Evolutionary conservation across 2,113 vertebrate genomes (phyloP).

Genomic region (Sylvia atricapilla): DNA sequence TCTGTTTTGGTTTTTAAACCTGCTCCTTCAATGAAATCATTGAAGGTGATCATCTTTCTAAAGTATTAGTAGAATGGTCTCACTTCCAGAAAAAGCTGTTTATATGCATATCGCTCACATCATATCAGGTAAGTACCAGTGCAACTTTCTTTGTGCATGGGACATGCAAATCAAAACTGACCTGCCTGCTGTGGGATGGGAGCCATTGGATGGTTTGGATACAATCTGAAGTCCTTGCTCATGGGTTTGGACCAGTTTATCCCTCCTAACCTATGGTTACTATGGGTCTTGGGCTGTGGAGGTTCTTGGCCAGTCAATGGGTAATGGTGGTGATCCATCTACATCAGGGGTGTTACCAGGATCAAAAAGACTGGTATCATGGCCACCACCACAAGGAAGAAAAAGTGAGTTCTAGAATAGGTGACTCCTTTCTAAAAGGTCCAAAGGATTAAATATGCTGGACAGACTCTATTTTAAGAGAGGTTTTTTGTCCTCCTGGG

Average conservation of each 20-base stretch:
- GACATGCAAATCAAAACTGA: neutral
- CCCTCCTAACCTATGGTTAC: neutral
- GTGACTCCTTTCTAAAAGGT: neutral
- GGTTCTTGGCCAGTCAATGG: neutral
- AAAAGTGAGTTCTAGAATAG: neutral
- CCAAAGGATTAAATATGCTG: neutral
- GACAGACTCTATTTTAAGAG: neutral
- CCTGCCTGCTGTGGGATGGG: neutral
- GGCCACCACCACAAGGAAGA: accelerated
- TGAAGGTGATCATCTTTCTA: neutral
- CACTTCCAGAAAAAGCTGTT: neutral
- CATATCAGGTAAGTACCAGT: neutral
- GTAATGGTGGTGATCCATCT: neutral
- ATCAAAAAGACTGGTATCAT: neutral
- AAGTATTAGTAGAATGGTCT: neutral
- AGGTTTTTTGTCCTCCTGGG: neutral
- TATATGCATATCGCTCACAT: neutral
- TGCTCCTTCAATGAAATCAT: neutral
- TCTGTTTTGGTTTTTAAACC: neutral
- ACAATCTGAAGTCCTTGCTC: neutral
- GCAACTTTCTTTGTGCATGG: neutral
- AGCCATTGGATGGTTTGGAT: neutral
- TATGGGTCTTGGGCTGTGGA: neutral
- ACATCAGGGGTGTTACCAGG: neutral
- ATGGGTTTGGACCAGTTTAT: accelerated